Conservation (phyloP, 1,140 invertebrate genomes). For the Batillaria attramentaria region DNA sequence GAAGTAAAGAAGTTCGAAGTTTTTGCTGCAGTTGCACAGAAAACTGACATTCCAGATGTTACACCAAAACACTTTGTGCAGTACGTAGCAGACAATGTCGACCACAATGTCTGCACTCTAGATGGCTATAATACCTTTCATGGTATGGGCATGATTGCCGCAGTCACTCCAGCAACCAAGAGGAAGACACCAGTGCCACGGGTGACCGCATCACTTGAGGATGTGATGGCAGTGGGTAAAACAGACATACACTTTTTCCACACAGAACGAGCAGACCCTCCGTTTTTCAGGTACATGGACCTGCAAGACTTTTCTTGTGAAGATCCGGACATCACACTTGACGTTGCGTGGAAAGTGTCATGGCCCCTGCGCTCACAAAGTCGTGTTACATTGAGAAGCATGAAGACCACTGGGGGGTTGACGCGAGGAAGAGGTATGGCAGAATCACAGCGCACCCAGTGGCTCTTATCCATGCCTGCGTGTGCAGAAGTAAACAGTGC, state of each 20-base stretch:
- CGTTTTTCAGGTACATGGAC: too few species aligned
- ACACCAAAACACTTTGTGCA: constrained; percentile 38
- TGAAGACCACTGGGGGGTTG: constrained; percentile 69
- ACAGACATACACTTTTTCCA: constrained; percentile 41
- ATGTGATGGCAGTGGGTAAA: constrained; percentile 27
- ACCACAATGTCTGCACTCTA: constrained; percentile 54
- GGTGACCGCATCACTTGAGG: constrained; percentile 17
- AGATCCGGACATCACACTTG: too few species aligned
- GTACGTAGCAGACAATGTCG: constrained; percentile 59
- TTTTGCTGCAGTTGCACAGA: constrained; percentile 19
- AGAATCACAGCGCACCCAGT: constrained; percentile 48
- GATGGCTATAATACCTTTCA: constrained; percentile 61
- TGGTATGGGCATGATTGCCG: constrained; percentile 58
- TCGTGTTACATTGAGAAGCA: too few species aligned
- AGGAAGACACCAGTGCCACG: constrained; percentile 27
- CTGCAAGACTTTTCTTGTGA: too few species aligned
- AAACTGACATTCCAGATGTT: neutral
- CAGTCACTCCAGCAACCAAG: constrained; percentile 46
- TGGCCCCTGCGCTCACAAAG: too few species aligned
- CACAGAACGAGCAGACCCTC: too few species aligned
- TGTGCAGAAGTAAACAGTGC: constrained; percentile 49
- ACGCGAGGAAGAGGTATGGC: constrained; percentile 57
- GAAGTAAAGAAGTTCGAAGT: constrained; percentile 46
- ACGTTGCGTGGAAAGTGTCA: too few species aligned
- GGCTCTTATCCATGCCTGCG: constrained; percentile 51